phyloP scores from a whole-genome alignment of 2,888 invertebrate genomes.

The Catocala nupta region DNA sequence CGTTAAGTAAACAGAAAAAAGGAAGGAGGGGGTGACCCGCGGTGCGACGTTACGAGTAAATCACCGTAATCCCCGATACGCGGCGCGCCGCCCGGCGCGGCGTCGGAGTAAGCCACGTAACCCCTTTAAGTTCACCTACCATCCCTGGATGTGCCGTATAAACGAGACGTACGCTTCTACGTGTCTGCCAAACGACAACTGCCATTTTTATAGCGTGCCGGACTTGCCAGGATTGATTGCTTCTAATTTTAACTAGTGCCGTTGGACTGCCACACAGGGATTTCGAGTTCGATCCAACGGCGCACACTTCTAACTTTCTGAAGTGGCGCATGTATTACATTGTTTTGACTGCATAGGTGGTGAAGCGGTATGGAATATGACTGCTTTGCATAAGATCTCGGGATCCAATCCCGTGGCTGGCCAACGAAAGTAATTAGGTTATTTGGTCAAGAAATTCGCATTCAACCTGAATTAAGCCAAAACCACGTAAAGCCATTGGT shows the following conservation, averaged over 20 bases:
- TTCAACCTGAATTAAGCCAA: no score
- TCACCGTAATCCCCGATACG: constrained; percentile 84
- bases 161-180: constrained; percentile 62
- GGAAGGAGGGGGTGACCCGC: constrained; percentile 66
- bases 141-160: constrained; percentile 66
- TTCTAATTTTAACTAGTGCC: constrained; percentile 7
- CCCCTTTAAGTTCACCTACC: constrained; percentile 81
- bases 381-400: no score
- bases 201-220: constrained; percentile 44
- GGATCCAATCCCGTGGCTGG: no score
- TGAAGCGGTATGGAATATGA: no score
- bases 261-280: no score
- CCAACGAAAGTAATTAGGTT: no score
- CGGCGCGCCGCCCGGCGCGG: constrained; percentile 66
- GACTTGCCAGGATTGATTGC: constrained; percentile 28
- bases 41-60: constrained; percentile 81
- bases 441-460: no score
- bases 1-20: constrained; percentile 86
- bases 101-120: constrained; percentile 72
- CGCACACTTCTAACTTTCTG: no score
- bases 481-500: no score
- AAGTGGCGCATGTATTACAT: no score
- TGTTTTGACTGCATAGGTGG: no score
- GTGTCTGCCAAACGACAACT: constrained; percentile 47
- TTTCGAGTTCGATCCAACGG: no score